Percentiles rank a stretch among this genome's conserved stretches.
These are phyloP conservation scores for Fregetta grallaria DNA, from an alignment of 2,113 vertebrate species.

Conservation along the genomic window DNA sequence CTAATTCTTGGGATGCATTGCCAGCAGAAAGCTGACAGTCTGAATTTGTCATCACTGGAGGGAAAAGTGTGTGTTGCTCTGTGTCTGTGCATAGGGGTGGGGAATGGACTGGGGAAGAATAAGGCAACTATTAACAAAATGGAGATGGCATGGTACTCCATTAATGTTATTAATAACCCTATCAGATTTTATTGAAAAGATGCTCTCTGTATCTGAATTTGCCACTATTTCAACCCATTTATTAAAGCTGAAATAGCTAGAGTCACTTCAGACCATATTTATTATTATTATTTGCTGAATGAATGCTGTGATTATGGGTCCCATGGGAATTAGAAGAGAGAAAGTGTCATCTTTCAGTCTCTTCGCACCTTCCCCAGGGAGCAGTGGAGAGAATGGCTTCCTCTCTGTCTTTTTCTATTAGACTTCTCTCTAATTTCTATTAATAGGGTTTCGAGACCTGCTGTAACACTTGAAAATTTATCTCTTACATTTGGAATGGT, in stretches of 20 bases:
- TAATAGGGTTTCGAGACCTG: slow-evolving; percentile 64
- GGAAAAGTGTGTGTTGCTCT: slow-evolving; percentile 42
- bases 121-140: slow-evolving; percentile 61
- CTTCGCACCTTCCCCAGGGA: slow-evolving; percentile 45
- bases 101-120: slow-evolving; percentile 16
- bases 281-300: slow-evolving; percentile 80
- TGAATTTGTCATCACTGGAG: slow-evolving; percentile 60
- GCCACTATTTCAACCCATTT: slow-evolving; percentile 79
- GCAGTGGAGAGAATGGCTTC: slow-evolving; percentile 49
- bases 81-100: not conserved
- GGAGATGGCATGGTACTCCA: slow-evolving; percentile 64
- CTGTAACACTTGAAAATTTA: slow-evolving; percentile 62
- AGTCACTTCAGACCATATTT: slow-evolving; percentile 79
- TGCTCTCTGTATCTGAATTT: slow-evolving; percentile 78
- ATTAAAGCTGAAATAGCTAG: slow-evolving; percentile 79
- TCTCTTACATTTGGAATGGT: slow-evolving; percentile 56
- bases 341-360: slow-evolving; percentile 61
- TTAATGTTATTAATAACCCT: slow-evolving; percentile 85
- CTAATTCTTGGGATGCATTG: slow-evolving; percentile 59
- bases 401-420: slow-evolving; percentile 58
- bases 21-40: slow-evolving; percentile 63
- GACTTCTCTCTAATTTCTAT: slow-evolving; percentile 58
- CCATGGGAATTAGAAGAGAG: slow-evolving; percentile 43
- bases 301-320: slow-evolving; percentile 71
- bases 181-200: slow-evolving; percentile 83